These are phyloP conservation scores for Andrena marginata DNA, from an alignment of 2,888 invertebrate genomes.

Conservation along the genomic window DNA sequence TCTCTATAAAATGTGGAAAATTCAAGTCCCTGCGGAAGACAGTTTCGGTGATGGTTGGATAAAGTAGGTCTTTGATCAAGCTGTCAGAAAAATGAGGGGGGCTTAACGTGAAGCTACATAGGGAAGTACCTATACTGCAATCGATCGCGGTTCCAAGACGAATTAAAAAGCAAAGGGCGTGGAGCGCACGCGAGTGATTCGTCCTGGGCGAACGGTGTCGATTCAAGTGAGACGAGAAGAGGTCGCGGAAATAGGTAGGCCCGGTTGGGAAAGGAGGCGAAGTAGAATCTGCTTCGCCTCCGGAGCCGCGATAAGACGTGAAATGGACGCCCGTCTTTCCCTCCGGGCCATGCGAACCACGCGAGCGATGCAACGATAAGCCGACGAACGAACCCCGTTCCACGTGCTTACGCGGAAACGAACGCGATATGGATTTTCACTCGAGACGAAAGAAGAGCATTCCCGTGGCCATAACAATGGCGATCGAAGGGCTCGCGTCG, in stretches of 20 bases:
- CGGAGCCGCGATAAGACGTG: constrained; percentile 59
- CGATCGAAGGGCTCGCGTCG: constrained; percentile 48
- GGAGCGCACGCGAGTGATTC: background rate
- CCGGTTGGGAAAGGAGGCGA: background rate
- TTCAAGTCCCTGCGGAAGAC: no score
- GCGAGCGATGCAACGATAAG: constrained; percentile 56
- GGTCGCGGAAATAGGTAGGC: constrained; percentile 30
- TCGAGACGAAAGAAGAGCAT: constrained; percentile 70
- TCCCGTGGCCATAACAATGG: constrained; percentile 67
- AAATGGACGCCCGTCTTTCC: constrained; percentile 63
- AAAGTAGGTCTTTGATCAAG: constrained; percentile 3
- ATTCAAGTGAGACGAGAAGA: constrained; percentile 38
- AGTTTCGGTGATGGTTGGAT: background rate
- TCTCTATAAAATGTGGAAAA: background rate
- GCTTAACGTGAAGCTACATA: no score
- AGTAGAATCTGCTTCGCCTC: constrained; percentile 35
- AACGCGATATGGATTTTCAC: constrained; percentile 72
- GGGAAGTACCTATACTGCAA: background rate
- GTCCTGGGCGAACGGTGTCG: constrained; percentile 17
- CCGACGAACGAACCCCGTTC: constrained; percentile 3
- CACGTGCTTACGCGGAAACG: constrained; percentile 8
- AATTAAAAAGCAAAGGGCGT: background rate
- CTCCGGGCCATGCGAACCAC: constrained; percentile 51
- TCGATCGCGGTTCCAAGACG: background rate
- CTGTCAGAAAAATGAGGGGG: no score